Conservation (phyloP, 2,888 invertebrate genomes). For the Parochlus steinenii region DNA sequence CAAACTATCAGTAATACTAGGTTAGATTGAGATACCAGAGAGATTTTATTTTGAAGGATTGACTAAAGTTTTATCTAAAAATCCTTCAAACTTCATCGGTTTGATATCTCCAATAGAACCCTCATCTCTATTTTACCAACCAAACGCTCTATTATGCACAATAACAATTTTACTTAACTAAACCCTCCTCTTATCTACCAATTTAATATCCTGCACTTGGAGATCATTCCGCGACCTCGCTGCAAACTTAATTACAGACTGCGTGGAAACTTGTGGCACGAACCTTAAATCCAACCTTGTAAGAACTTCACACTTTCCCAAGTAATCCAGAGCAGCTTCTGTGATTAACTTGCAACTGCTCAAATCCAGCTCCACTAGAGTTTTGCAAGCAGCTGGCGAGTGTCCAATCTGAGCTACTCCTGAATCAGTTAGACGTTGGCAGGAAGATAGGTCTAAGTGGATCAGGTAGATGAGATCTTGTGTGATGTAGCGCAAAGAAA, state of each 20-base stretch:
- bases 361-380: conserved; percentile 57
- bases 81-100: no score
- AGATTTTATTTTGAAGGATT: no score
- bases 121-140: no score
- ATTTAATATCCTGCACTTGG: conserved; percentile 61
- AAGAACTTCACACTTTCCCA: conserved; percentile 57
- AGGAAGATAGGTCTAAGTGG: conserved; percentile 67
- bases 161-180: conserved; percentile 1
- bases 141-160: no score
- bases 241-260: conserved; percentile 69
- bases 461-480: conserved; percentile 60
- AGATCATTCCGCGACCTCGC: conserved; percentile 63
- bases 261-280: conserved; percentile 62
- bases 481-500: conserved; percentile 47
- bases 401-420: conserved; percentile 77
- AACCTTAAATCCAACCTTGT: conserved; percentile 60
- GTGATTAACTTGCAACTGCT: conserved; percentile 70
- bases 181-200: conserved; percentile 42
- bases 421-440: conserved; percentile 76
- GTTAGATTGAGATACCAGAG: no score
- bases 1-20: no score
- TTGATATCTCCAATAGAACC: no score
- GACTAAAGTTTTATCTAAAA: no score
- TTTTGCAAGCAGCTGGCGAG: conserved; percentile 44
- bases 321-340: conserved; percentile 65